phyloP scores from a whole-genome alignment of 2,797 vertebrate species.

The Tokudaia muenninki region DNA sequence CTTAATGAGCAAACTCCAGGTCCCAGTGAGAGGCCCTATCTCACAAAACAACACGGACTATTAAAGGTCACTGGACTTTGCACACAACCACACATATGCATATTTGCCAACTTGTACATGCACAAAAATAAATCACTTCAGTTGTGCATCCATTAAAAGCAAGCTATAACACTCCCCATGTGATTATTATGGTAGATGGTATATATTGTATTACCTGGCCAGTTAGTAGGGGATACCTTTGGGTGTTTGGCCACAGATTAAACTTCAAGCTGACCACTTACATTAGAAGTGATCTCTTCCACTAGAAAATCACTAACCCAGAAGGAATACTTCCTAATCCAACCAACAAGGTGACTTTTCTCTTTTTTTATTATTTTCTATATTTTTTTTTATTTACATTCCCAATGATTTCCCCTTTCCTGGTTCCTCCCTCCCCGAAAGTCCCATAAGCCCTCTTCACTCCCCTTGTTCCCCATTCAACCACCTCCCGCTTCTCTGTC shows the following conservation, averaged over 20 bases:
- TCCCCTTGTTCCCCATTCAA: no score
- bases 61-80: neutral
- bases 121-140: neutral
- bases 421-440: no score
- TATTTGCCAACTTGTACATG: neutral
- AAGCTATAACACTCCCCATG: neutral
- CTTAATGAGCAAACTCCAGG: neutral
- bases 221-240: neutral
- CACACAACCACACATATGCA: neutral
- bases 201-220: neutral
- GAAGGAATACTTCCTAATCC: slow-evolving; percentile 38
- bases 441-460: no score
- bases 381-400: no score
- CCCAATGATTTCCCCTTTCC: no score
- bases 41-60: neutral
- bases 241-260: slow-evolving; percentile 15
- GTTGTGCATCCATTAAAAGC: neutral
- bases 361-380: no score
- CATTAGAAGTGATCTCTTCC: slow-evolving; percentile 55
- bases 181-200: neutral
- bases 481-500: no score
- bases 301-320: slow-evolving; percentile 40
- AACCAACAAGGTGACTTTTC: slow-evolving; percentile 51
- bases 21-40: neutral
- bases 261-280: slow-evolving; percentile 55